Evolutionary conservation across 2,888 invertebrate species (phyloP).

Genomic region (Dicranocentrus wangi): DNA sequence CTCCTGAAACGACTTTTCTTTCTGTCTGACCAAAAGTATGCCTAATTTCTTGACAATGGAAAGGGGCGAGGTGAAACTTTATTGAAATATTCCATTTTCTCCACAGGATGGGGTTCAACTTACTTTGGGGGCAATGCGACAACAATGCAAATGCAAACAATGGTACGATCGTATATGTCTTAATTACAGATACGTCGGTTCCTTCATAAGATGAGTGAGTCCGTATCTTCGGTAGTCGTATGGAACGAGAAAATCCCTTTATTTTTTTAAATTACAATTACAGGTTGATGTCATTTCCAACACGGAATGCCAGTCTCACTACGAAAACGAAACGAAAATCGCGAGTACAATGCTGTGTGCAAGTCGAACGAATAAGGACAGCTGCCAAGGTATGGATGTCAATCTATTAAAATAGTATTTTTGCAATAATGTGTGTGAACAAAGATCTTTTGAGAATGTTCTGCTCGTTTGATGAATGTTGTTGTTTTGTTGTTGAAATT

Average conservation of each 20-base stretch:
- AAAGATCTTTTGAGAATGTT: too few species aligned
- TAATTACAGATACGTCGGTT: background rate
- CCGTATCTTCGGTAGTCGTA: too few species aligned
- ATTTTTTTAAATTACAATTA: background rate
- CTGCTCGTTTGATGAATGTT: too few species aligned
- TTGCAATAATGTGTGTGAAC: too few species aligned
- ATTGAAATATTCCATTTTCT: constrained; percentile 1
- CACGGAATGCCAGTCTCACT: constrained; percentile 48
- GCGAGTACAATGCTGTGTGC: constrained; percentile 63
- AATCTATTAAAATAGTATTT: background rate
- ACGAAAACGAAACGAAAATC: constrained; percentile 49
- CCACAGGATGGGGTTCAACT: constrained; percentile 61
- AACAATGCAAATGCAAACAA: constrained; percentile 64
- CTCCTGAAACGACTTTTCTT: background rate
- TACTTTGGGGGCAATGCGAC: constrained; percentile 56
- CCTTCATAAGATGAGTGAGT: background rate
- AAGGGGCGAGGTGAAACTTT: constrained; percentile 21
- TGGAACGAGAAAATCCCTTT: too few species aligned
- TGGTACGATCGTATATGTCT: constrained; percentile 40
- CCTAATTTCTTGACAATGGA: too few species aligned
- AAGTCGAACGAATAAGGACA: constrained; percentile 47
- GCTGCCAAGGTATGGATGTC: constrained; percentile 55
- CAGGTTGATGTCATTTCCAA: constrained; percentile 60
- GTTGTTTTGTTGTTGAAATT: too few species aligned
- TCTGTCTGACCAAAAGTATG: too few species aligned